These are phyloP conservation scores for Hoplodrina blanda DNA, from an alignment of 2,888 invertebrate species.

Conservation along the genomic window DNA sequence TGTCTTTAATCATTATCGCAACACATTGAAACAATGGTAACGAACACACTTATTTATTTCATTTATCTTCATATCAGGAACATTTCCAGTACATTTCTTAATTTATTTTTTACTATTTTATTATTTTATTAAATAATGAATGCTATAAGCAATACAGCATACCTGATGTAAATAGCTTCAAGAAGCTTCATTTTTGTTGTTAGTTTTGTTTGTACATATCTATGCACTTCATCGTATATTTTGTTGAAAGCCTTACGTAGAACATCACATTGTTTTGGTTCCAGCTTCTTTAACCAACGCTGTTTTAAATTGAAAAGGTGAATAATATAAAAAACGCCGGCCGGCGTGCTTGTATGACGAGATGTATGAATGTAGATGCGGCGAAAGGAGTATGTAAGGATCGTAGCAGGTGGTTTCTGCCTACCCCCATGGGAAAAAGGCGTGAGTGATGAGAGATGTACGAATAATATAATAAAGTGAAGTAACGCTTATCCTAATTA, in stretches of 20 bases:
- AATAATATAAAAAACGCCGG: not conserved
- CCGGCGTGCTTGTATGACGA: too few species aligned
- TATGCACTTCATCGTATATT: conserved; percentile 94
- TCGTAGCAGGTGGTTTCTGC: too few species aligned
- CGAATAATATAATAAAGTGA: not conserved
- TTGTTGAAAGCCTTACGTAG: conserved; percentile 91
- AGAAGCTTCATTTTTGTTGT: conserved; percentile 94
- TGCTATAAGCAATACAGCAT: not conserved
- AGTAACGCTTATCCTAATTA: not conserved
- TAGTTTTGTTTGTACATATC: conserved; percentile 93
- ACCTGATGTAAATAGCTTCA: conserved; percentile 95
- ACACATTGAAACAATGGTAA: too few species aligned
- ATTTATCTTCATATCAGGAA: too few species aligned
- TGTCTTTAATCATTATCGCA: not conserved
- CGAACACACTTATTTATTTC: too few species aligned
- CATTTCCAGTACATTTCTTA: too few species aligned
- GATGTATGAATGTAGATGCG: too few species aligned
- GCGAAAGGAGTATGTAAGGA: too few species aligned
- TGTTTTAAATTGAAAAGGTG: conserved; percentile 45
- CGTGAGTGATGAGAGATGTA: too few species aligned
- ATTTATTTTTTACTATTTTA: too few species aligned
- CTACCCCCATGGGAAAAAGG: too few species aligned
- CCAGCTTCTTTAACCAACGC: conserved; percentile 93
- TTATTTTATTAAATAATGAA: too few species aligned
- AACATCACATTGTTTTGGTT: conserved; percentile 46